A percentile compares a stretch with the other conserved stretches of the same genome.
phyloP scores from a whole-genome alignment of 2,113 vertebrate species.

The Gobio gobio region DNA sequence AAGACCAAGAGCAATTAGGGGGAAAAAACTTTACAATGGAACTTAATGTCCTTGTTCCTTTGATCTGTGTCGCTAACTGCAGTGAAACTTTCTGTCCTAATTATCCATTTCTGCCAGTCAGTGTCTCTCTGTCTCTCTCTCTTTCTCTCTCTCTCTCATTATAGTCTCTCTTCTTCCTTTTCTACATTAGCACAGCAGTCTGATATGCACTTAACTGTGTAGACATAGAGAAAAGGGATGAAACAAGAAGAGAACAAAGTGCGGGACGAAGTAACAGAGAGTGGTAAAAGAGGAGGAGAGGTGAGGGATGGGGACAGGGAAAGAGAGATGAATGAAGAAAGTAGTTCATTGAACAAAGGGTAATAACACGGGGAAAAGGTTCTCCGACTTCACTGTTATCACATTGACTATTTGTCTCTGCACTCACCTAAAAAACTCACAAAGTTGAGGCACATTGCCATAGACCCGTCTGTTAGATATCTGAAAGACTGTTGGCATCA shows the following conservation, averaged over 20 bases:
- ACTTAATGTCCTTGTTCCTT: slow-evolving; percentile 78
- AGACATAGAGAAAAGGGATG: slow-evolving; percentile 54
- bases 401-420: slow-evolving; percentile 67
- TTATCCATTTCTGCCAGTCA: slow-evolving; percentile 82
- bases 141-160: slow-evolving; percentile 75
- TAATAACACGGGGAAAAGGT: slow-evolving; percentile 50
- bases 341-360: slow-evolving; percentile 3
- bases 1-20: slow-evolving; percentile 69
- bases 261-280: slow-evolving; percentile 52
- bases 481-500: background rate
- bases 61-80: slow-evolving; percentile 73
- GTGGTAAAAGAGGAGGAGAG: slow-evolving; percentile 47
- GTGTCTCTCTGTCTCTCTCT: slow-evolving; percentile 76
- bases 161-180: slow-evolving; percentile 72
- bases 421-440: slow-evolving; percentile 59
- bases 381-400: slow-evolving; percentile 58
- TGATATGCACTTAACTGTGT: slow-evolving; percentile 72
- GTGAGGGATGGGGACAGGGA: slow-evolving; percentile 45
- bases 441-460: background rate
- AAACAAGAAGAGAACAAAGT: background rate
- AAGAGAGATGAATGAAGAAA: background rate
- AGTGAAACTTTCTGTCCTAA: slow-evolving; percentile 81
- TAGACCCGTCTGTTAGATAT: background rate
- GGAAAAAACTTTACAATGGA: slow-evolving; percentile 70
- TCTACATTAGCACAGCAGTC: slow-evolving; percentile 78